phyloP scores from a whole-genome alignment of 2,888 invertebrate species.

The Drosophila pegasa region DNA sequence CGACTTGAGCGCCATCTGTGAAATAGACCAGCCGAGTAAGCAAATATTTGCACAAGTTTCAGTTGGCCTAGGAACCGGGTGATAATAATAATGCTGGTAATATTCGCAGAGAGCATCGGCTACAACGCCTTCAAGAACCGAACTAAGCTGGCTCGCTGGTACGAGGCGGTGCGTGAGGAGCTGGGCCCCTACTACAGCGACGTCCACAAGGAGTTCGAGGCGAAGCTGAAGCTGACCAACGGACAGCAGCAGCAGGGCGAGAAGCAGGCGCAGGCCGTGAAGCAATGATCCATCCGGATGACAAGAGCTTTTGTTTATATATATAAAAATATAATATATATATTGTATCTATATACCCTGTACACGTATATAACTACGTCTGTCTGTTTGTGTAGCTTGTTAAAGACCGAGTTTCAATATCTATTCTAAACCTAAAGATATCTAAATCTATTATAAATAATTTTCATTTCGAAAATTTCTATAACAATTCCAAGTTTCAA shows the following conservation, averaged over 20 bases:
- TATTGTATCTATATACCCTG: constrained; percentile 7
- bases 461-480: neutral
- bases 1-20: constrained; percentile 90
- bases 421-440: too few species aligned
- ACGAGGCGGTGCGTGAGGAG: constrained; percentile 87
- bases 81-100: neutral
- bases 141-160: constrained; percentile 88
- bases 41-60: neutral
- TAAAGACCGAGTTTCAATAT: neutral
- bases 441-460: too few species aligned
- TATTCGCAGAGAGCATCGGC: constrained; percentile 87
- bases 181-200: constrained; percentile 89
- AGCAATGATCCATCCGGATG: constrained; percentile 61
- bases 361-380: too few species aligned
- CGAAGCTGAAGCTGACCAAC: constrained; percentile 69
- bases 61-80: too few species aligned
- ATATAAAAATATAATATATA: constrained; percentile 10
- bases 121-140: constrained; percentile 87
- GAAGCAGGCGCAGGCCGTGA: constrained; percentile 73
- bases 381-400: neutral
- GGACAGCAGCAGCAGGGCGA: constrained; percentile 62
- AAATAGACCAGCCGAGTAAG: constrained; percentile 91
- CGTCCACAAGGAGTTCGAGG: constrained; percentile 84
- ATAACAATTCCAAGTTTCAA: too few species aligned
- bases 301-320: constrained; percentile 7